A percentile compares a stretch with the other conserved stretches of the same genome.
phyloP scores from a whole-genome alignment of 1,140 invertebrate species.

The Drosophila bocqueti region DNA sequence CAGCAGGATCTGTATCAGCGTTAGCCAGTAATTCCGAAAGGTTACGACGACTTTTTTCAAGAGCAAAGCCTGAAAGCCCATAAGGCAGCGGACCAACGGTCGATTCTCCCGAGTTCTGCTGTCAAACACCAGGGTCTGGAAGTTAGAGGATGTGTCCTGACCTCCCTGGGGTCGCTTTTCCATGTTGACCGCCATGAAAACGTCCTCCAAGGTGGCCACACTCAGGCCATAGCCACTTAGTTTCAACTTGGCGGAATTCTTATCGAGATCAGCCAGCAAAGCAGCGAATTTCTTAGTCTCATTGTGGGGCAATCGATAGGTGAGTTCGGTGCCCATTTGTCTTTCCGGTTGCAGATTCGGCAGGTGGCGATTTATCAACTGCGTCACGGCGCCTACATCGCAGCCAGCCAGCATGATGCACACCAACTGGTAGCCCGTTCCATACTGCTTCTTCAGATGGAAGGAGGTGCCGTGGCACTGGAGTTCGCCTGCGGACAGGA shows the following conservation, averaged over 20 bases:
- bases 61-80: constrained; percentile 86
- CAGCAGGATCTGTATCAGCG: constrained; percentile 86
- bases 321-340: constrained; percentile 72
- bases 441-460: constrained; percentile 94
- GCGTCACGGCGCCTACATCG: constrained; percentile 49
- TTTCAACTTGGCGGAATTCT: constrained; percentile 28
- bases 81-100: not conserved
- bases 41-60: constrained; percentile 87
- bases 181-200: constrained; percentile 87
- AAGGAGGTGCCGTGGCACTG: constrained; percentile 94
- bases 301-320: constrained; percentile 63
- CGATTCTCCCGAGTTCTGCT: not conserved
- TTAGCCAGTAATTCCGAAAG: constrained; percentile 86
- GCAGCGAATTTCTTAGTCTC: constrained; percentile 52
- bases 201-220: constrained; percentile 97
- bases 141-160: not conserved
- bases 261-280: constrained; percentile 54
- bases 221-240: constrained; percentile 95
- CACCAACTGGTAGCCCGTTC: constrained; percentile 85
- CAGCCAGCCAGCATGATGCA: constrained; percentile 67
- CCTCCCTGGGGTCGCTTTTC: not conserved
- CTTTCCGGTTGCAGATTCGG: constrained; percentile 61
- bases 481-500: constrained; percentile 90
- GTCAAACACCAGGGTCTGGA: constrained; percentile 21
- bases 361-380: constrained; percentile 63